These are phyloP conservation scores for Rhinogobius similis DNA, from an alignment of 2,113 vertebrate genomes.

Conservation along the genomic window DNA sequence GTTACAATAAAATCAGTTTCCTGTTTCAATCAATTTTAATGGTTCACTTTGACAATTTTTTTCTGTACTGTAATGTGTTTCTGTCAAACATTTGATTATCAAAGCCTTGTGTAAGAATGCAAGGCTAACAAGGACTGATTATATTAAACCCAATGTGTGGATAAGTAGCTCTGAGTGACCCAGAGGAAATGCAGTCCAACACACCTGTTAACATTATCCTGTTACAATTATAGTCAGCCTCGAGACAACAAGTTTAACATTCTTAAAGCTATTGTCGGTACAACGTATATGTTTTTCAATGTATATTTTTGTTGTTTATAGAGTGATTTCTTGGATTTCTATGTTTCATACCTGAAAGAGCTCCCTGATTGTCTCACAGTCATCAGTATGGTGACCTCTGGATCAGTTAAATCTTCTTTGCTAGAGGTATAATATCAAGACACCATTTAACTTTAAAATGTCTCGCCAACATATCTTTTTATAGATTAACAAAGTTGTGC, in stretches of 20 bases:
- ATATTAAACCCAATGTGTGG: slow-evolving; percentile 20
- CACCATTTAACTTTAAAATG: neutral
- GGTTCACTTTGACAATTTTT: too few relatives aligned
- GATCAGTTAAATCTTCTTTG: slow-evolving; percentile 59
- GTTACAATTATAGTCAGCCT: neutral
- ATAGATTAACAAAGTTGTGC: neutral
- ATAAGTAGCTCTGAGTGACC: slow-evolving; percentile 9
- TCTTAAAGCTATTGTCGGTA: neutral
- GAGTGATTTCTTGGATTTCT: slow-evolving; percentile 96
- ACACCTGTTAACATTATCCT: slow-evolving; percentile 5
- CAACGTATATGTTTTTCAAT: neutral
- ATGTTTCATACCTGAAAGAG: slow-evolving; percentile 92
- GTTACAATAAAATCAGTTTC: too few relatives aligned
- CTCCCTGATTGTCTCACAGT: slow-evolving; percentile 92
- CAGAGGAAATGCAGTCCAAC: slow-evolving; percentile 26
- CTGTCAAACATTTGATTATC: too few relatives aligned
- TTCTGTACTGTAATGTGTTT: neutral
- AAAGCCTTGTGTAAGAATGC: neutral
- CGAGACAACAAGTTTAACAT: neutral
- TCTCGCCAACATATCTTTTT: neutral
- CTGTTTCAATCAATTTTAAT: too few relatives aligned
- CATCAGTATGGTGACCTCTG: slow-evolving; percentile 77
- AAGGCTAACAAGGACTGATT: slow-evolving; percentile 7
- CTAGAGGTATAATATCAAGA: slow-evolving; percentile 68
- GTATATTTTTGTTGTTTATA: slow-evolving; percentile 39